These are phyloP conservation scores for Takifugu rubripes DNA, from an alignment of 2,797 vertebrate species.

Conservation along the genomic window DNA sequence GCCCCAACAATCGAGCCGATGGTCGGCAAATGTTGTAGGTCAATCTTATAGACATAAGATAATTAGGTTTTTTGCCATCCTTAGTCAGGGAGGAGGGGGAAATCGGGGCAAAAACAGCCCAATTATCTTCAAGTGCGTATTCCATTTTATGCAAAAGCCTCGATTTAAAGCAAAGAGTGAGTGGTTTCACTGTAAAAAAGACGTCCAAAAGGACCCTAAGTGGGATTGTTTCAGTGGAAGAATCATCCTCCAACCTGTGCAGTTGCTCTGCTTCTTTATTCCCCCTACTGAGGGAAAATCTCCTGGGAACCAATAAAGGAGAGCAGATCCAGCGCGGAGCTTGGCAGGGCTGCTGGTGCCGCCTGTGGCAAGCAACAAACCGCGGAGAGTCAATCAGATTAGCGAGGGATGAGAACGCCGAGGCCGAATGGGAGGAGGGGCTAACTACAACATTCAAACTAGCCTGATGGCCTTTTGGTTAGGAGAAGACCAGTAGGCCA, in stretches of 20 bases:
- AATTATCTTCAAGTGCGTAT: too few relatives aligned
- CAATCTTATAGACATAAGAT: too few relatives aligned
- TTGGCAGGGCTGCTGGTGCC: slow-evolving; percentile 23
- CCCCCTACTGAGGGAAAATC: slow-evolving; percentile 32
- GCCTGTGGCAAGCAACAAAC: slow-evolving; percentile 17
- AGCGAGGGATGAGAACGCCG: slow-evolving; percentile 13
- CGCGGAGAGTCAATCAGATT: slow-evolving; percentile 38
- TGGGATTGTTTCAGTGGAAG: slow-evolving; percentile 21
- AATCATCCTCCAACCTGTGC: slow-evolving; percentile 27
- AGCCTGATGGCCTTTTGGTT: slow-evolving; percentile 45
- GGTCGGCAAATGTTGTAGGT: too few relatives aligned
- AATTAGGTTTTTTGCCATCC: too few relatives aligned
- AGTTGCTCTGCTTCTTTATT: slow-evolving; percentile 37
- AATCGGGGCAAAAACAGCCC: too few relatives aligned
- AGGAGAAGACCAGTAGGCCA: slow-evolving; percentile 51
- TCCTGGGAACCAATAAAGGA: slow-evolving; percentile 13
- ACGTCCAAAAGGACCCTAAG: slow-evolving; percentile 2
- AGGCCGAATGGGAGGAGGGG: slow-evolving; percentile 12
- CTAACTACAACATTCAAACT: slow-evolving; percentile 45
- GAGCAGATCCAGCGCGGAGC: slow-evolving; percentile 14
- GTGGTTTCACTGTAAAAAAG: not conserved
- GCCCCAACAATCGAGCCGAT: too few relatives aligned
- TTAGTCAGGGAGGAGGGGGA: too few relatives aligned
- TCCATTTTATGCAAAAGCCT: slow-evolving; percentile 13
- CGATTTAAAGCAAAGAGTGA: slow-evolving; percentile 28